Evolutionary conservation across 2,797 vertebrate genomes (phyloP), one percentile per base, ranked within the genome.

Genomic region (Malurus splendens): DNA sequence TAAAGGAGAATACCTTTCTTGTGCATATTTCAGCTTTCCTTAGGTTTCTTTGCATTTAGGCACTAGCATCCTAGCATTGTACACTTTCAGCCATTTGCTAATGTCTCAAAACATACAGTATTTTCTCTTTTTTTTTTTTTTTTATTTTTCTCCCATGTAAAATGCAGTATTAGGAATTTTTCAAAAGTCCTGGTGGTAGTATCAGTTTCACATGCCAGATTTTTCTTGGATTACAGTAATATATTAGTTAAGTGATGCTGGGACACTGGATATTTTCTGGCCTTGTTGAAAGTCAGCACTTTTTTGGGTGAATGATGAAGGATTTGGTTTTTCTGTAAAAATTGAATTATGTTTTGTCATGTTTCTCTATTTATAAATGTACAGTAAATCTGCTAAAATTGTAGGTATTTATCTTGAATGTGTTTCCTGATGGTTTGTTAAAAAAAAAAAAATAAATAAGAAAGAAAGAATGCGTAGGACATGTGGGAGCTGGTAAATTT

Each of bases 241-340:
- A 80, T 86, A 65, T 90, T 88, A 73, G 15, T 85, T 82, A 86
- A 45, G 42, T 90, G 86, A 90, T 83, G 83, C 82, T 91, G 94
- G 91, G 86, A 96, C 90, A 87, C 90, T 95, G 95, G 94, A 92
- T 94, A 87, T 95, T 87, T 91, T 96, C 94, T 94, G 95, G 87
- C 95, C 86, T 82, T 86, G 72, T 81, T 93, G 85, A 87, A 96
- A 96, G 95, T 93, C 96, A 97, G 97, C 97, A 98, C 97, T 98
- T 98, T 98, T 97, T 93, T 33, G 86, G 65, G 73, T 96, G 82
- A 81, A 84, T 59, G 83, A 88, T 94, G 75, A 90, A 95, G 94
- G 94, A 94, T 92, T 94, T 64, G 90, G 17, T 59, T 93, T 80
- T 60, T 92, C 75, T 92, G 85, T 94, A 92, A 92, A 94, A 95